phyloP scores from a whole-genome alignment of 2,797 vertebrate species.

The Diplodus puntazzo region DNA sequence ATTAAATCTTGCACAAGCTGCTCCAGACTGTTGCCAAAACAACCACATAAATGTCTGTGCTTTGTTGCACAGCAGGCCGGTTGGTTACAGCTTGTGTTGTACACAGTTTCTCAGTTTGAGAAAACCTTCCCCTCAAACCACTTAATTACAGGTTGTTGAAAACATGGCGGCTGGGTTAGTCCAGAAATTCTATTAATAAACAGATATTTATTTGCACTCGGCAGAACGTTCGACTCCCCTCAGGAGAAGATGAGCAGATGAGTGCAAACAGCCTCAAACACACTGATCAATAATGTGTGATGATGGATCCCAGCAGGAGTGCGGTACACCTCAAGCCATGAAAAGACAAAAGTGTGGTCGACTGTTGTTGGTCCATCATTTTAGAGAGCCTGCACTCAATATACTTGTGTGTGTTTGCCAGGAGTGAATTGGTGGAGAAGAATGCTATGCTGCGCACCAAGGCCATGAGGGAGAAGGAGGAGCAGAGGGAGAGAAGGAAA shows the following conservation, averaged over 20 bases:
- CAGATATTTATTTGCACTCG: neutral
- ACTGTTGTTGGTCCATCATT: neutral
- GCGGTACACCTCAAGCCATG: neutral
- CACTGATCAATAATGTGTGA: neutral
- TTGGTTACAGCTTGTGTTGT: neutral
- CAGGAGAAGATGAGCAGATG: neutral
- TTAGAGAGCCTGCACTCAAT: neutral
- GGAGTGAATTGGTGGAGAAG: slow-evolving; percentile 91
- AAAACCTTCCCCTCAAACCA: neutral
- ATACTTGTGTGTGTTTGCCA: slow-evolving; percentile 62
- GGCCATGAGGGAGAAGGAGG: slow-evolving; percentile 95
- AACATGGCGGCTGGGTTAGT: neutral
- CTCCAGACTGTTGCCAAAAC: neutral
- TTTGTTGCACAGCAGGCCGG: neutral
- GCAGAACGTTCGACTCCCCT: neutral
- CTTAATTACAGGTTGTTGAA: neutral
- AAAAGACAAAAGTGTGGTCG: neutral
- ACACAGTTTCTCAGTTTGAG: neutral
- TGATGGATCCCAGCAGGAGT: neutral
- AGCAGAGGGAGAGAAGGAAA: slow-evolving; percentile 91
- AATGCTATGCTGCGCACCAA: slow-evolving; percentile 92
- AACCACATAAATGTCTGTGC: neutral
- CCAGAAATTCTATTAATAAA: neutral
- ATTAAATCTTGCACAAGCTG: neutral
- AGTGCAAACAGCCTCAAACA: neutral